Evolutionary conservation across 1,140 invertebrate genomes (phyloP).

Genomic region (Dysdera silvatica): DNA sequence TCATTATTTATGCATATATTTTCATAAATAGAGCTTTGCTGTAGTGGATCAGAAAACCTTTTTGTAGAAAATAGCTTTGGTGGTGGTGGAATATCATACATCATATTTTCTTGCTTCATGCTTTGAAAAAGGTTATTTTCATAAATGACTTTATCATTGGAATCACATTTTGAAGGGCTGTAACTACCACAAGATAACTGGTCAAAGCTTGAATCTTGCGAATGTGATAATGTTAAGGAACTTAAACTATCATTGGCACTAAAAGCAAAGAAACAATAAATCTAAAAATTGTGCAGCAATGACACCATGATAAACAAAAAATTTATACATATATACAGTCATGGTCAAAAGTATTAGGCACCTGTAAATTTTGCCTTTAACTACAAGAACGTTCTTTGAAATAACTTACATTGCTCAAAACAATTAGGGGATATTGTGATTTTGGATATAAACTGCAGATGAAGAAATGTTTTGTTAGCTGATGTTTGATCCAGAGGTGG

Average conservation of each 20-base stretch:
- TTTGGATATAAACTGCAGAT: too few relatives aligned
- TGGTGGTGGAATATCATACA: slow-evolving; percentile 27
- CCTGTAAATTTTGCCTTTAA: too few relatives aligned
- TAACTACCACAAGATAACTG: slow-evolving; percentile 24
- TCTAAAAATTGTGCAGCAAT: too few relatives aligned
- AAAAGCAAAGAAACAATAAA: background rate
- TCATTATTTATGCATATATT: slow-evolving; percentile 4
- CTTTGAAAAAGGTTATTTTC: slow-evolving; percentile 27
- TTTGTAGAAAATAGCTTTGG: slow-evolving; percentile 24
- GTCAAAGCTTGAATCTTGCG: slow-evolving; percentile 25
- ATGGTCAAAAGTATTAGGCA: too few relatives aligned
- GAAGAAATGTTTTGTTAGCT: too few relatives aligned
- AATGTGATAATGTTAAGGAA: slow-evolving; percentile 18
- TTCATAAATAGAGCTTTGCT: slow-evolving; percentile 21
- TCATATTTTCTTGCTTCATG: slow-evolving; percentile 15
- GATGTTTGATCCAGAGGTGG: too few relatives aligned
- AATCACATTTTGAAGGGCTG: slow-evolving; percentile 27
- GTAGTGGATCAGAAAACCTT: slow-evolving; percentile 24
- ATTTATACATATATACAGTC: too few relatives aligned
- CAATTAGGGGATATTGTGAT: too few relatives aligned
- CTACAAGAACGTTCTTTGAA: too few relatives aligned
- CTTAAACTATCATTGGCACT: slow-evolving; percentile 15
- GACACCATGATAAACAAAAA: background rate
- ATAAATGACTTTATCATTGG: slow-evolving; percentile 10
- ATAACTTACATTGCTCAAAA: too few relatives aligned